These are phyloP conservation scores for Eremophila alpestris DNA, from an alignment of 2,797 vertebrate genomes.

Conservation along the genomic window DNA sequence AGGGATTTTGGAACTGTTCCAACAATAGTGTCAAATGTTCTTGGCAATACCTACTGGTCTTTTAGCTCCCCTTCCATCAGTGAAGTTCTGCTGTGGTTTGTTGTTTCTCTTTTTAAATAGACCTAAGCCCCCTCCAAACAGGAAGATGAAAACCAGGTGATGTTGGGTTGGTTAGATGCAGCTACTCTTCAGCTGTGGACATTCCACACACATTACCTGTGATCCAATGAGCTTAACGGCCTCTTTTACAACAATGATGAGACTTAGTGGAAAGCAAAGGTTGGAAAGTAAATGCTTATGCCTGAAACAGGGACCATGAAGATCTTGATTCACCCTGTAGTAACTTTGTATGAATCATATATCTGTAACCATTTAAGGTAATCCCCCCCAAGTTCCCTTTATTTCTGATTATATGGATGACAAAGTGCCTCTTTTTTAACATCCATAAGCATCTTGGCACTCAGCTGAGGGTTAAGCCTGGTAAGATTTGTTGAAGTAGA, in stretches of 20 bases:
- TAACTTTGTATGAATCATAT: neutral
- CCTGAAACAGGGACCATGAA: neutral
- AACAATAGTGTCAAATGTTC: neutral
- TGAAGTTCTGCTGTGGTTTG: neutral
- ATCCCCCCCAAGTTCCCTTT: rapidly evolving
- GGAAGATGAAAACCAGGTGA: neutral
- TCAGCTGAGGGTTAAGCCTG: neutral
- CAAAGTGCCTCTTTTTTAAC: neutral
- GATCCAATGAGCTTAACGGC: neutral
- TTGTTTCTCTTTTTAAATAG: neutral
- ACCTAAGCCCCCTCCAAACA: neutral
- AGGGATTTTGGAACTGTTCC: neutral
- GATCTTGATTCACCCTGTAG: neutral
- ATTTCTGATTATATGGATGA: neutral
- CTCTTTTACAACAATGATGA: neutral
- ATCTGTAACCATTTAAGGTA: neutral
- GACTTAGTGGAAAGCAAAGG: neutral
- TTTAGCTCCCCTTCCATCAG: neutral
- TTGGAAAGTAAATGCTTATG: neutral
- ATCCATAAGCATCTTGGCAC: neutral
- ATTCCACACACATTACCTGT: neutral
- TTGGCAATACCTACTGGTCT: neutral
- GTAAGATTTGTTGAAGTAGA: neutral
- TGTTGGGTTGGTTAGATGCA: neutral
- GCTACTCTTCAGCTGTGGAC: neutral